These are phyloP conservation scores for Alethe castanea DNA, from an alignment of 2,113 vertebrate genomes.

Conservation along the genomic window DNA sequence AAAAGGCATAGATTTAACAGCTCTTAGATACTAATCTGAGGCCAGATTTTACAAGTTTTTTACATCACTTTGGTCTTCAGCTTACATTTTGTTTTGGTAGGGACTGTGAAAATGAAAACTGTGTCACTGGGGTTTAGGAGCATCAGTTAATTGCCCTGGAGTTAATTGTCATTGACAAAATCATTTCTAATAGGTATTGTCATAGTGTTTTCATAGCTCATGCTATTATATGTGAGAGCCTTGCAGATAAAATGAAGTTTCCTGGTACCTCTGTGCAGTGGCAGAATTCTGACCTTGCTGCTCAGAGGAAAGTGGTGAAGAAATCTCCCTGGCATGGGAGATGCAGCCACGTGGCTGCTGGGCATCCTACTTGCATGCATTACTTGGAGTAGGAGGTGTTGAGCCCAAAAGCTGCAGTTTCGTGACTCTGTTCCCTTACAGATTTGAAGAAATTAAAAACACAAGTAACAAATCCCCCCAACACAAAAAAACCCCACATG, in stretches of 20 bases:
- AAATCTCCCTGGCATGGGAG: background rate
- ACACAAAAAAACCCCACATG: background rate
- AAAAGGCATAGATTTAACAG: background rate
- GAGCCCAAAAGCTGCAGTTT: background rate
- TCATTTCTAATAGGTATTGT: background rate
- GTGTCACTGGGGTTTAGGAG: background rate
- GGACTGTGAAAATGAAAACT: background rate
- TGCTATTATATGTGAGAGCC: background rate
- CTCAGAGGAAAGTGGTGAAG: background rate
- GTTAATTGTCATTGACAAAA: background rate
- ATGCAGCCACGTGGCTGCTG: accelerated
- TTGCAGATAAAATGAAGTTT: background rate
- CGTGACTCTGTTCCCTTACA: background rate
- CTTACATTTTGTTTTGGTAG: background rate
- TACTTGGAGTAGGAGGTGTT: no score
- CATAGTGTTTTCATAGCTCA: background rate
- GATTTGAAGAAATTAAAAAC: background rate
- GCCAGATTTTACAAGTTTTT: background rate
- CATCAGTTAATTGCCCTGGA: background rate
- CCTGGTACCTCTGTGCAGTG: background rate
- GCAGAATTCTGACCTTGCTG: background rate
- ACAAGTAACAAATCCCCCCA: background rate
- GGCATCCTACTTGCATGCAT: background rate
- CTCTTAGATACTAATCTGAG: background rate
- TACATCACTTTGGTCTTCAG: background rate